Base-by-base conservation (phyloP, 2,797 vertebrate genomes). In the Agapornis canus region DNA sequence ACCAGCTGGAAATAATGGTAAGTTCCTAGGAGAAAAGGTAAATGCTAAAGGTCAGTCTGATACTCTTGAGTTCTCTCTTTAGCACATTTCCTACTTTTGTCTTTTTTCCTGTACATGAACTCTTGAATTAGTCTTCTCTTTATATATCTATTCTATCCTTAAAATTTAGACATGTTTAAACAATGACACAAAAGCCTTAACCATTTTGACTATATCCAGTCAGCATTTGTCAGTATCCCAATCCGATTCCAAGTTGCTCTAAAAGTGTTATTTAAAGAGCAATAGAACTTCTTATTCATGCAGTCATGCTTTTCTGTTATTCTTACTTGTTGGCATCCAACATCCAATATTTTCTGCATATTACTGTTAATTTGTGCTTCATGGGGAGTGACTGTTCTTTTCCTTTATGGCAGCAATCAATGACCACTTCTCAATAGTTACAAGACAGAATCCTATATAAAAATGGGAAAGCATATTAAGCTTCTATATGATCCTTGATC, bases 301-400 rank as follows among this genome's bases (percentile, higher is more conserved):
- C 11, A 22, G 66, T 35, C 8, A 25, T 64, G 69, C 8, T 65
- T 56, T 56, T 84, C 82, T 86, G 22, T 52, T 92, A 71, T 71
- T 75, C 6, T 72, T 72, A 76, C 32, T 83, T 72, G 23, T 47
- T 82, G 48, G 42, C n/a, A 81, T 63, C 17, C 78, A 87, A 32
- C 13, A 52, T 15, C 39, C 11, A 57, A 4, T 80, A 9, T 81
- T 94, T 95, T 94, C 83, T 89, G 54, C 40, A 31, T 35, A 32
- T 56, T 92, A 82, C 32, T 45, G 52, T 68, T 95, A 83, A 95
- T 82, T 94, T 86, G 73, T 39, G 42, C 54, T 63, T 91, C 79
- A 48, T 22, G 23, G 54, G 72, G 63, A 96, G 79, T 48, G 65
- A 45, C 45, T 91, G 61, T 63, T 92, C 45, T 43, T 35, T 68